These are phyloP conservation scores for Pyrocoelia pectoralis DNA, from an alignment of 2,888 invertebrate species.

Conservation along the genomic window DNA sequence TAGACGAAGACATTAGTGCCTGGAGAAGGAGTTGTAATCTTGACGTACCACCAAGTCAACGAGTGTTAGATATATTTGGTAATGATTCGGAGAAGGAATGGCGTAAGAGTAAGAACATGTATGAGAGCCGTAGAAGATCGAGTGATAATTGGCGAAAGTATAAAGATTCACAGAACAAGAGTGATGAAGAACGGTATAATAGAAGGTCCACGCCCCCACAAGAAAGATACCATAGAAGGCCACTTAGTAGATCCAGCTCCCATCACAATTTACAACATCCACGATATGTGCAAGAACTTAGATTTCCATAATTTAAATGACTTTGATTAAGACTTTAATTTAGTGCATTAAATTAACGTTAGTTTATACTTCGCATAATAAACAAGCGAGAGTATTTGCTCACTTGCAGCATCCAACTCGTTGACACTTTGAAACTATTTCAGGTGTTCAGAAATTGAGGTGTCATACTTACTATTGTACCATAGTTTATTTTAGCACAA, in stretches of 20 bases:
- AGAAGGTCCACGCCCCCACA: constrained; percentile 61
- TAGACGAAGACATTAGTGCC: constrained; percentile 66
- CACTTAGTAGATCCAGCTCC: constrained; percentile 63
- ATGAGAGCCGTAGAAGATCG: constrained; percentile 39
- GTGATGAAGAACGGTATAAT: constrained; percentile 60
- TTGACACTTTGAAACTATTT: too few species aligned
- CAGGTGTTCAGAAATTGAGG: too few species aligned
- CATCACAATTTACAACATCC: constrained; percentile 72
- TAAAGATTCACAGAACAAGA: constrained; percentile 47
- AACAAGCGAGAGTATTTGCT: too few species aligned
- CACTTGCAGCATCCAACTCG: too few species aligned
- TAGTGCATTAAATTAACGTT: neutral
- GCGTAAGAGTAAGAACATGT: constrained; percentile 56
- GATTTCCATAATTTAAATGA: constrained; percentile 61
- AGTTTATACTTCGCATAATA: too few species aligned
- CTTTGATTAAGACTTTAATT: neutral
- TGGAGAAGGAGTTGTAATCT: constrained; percentile 73
- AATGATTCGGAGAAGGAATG: constrained; percentile 67
- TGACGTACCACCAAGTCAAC: constrained; percentile 64
- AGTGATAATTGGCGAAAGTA: constrained; percentile 44
- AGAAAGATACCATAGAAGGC: constrained; percentile 57
- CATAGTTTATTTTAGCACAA: too few species aligned
- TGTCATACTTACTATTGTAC: too few species aligned
- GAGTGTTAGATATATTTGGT: constrained; percentile 73
- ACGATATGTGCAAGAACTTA: constrained; percentile 70